phyloP scores from a whole-genome alignment of 1,140 invertebrate genomes.

The Drosophila ananassae region DNA sequence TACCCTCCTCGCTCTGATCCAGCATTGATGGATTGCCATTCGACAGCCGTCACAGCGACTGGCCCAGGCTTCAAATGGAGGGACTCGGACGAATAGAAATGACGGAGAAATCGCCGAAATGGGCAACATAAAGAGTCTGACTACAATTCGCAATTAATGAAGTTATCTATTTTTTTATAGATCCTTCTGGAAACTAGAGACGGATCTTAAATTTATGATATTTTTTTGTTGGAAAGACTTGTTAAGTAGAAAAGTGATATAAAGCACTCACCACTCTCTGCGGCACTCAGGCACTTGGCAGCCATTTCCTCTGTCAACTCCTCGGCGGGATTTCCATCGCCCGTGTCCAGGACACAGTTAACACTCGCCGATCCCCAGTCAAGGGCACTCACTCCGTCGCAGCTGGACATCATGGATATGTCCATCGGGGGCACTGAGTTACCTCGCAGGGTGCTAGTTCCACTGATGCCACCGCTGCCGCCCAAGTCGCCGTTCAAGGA shows the following conservation, averaged over 20 bases:
- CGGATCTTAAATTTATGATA: constrained; percentile 5
- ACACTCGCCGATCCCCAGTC: constrained; percentile 69
- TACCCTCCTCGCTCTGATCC: constrained; percentile 25
- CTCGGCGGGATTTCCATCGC: constrained; percentile 63
- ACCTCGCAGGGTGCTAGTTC: constrained; percentile 67
- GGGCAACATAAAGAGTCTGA: constrained; percentile 12
- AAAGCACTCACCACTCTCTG: constrained; percentile 72
- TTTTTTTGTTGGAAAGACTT: background rate
- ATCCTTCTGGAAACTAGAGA: background rate
- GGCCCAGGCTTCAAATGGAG: background rate
- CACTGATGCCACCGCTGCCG: constrained; percentile 43
- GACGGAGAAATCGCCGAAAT: constrained; percentile 30
- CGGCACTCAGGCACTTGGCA: constrained; percentile 73
- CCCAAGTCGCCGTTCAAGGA: constrained; percentile 50
- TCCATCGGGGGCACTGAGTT: constrained; percentile 68
- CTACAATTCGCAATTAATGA: constrained; percentile 24
- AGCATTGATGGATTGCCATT: constrained; percentile 66
- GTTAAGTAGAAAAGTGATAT: background rate
- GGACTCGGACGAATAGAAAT: background rate
- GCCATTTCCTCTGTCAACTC: constrained; percentile 72
- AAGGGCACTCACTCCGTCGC: constrained; percentile 59
- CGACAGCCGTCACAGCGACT: background rate
- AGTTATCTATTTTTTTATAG: constrained; percentile 14
- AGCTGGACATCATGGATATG: constrained; percentile 58
- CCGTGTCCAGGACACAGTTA: constrained; percentile 58